phyloP scores from a whole-genome alignment of 2,113 vertebrate species.

The Nothobranchius kuhntae region DNA sequence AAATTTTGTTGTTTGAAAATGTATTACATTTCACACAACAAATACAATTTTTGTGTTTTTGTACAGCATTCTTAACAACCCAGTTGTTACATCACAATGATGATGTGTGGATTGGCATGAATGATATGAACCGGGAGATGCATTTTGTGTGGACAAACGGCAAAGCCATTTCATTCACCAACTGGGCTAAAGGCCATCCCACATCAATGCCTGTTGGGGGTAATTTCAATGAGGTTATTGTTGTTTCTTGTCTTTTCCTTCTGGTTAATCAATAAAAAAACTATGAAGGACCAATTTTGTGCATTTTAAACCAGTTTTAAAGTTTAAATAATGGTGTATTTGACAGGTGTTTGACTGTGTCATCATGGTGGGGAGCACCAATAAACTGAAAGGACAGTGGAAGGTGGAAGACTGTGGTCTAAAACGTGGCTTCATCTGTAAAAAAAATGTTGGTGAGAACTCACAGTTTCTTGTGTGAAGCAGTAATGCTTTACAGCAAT shows the following conservation, averaged over 20 bases:
- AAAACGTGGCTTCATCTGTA: slow-evolving; percentile 86
- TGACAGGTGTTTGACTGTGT: slow-evolving; percentile 86
- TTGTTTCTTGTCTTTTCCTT: background rate
- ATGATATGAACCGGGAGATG: slow-evolving; percentile 91
- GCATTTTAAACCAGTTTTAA: background rate
- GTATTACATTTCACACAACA: background rate
- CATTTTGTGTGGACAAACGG: slow-evolving; percentile 93
- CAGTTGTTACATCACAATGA: slow-evolving; percentile 75
- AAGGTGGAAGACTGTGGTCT: slow-evolving; percentile 83
- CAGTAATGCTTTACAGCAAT: no score
- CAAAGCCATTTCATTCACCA: slow-evolving; percentile 84
- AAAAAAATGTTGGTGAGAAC: slow-evolving; percentile 81
- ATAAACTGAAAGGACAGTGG: slow-evolving; percentile 83
- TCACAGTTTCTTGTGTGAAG: background rate
- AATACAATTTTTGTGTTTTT: background rate
- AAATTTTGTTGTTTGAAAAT: background rate
- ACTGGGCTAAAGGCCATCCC: slow-evolving; percentile 93
- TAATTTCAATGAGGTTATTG: slow-evolving; percentile 74
- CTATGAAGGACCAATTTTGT: background rate
- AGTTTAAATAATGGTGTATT: background rate
- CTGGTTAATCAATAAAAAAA: no score
- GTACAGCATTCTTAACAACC: slow-evolving; percentile 86
- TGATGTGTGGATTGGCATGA: slow-evolving; percentile 90
- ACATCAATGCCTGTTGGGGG: slow-evolving; percentile 48
- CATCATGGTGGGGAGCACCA: slow-evolving; percentile 72